A percentile compares a stretch with the other conserved stretches of the same genome.
Evolutionary conservation across 2,113 vertebrate species (phyloP).

Genomic region (Marcusenius ussheri): DNA sequence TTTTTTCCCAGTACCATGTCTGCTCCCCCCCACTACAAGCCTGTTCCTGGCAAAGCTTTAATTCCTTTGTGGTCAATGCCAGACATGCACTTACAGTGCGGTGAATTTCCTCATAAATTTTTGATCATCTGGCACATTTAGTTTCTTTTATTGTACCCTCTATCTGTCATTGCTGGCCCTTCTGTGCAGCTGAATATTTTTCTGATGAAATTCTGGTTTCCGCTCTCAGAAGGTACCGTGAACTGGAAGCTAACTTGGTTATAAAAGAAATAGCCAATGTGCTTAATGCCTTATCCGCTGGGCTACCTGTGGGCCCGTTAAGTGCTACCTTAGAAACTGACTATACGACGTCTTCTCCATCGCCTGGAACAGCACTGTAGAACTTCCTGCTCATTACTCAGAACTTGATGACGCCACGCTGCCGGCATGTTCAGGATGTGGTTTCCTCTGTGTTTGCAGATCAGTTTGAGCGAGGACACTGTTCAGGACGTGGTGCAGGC

Average conservation of each 20-base stretch:
- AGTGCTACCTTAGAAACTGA: neutral
- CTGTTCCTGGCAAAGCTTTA: neutral
- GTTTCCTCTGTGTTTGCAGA: slow-evolving; percentile 54
- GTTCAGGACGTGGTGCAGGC: slow-evolving; percentile 96
- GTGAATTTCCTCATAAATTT: neutral
- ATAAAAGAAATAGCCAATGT: neutral
- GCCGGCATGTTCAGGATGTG: neutral
- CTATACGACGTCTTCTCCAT: neutral
- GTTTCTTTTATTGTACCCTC: neutral
- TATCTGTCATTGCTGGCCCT: neutral
- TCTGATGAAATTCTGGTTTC: neutral
- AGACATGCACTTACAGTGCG: neutral
- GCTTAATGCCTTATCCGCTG: neutral
- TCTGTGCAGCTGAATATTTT: neutral
- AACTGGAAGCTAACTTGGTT: neutral
- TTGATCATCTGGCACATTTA: neutral
- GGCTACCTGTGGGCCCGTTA: neutral
- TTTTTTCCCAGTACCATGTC: neutral
- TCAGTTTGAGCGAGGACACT: slow-evolving; percentile 86
- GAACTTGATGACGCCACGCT: neutral
- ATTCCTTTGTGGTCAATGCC: neutral
- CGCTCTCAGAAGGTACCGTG: neutral
- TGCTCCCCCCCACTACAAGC: neutral
- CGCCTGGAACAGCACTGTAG: neutral
- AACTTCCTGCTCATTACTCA: neutral